Evolutionary conservation across 1,140 invertebrate genomes (phyloP), one percentile per base, ranked within the genome.

Genomic region (Brachionus calyciflorus): DNA sequence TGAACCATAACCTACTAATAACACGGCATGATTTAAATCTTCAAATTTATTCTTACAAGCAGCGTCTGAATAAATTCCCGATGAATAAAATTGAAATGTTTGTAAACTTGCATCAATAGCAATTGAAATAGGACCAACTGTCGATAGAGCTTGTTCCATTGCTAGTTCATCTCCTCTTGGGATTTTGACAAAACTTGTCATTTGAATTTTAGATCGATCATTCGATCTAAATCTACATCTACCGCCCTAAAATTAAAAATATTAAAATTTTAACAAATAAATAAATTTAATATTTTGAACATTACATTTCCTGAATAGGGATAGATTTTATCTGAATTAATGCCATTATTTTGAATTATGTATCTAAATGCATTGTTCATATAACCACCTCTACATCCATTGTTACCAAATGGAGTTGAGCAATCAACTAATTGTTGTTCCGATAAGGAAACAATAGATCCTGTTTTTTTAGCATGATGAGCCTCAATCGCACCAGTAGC

Each of bases 341-440:
- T 9, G 28, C 81, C 78, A 78, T 83, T 84, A 49, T 70, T 70
- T 2, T 79, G 60, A 53, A 81, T 80, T 76, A 84, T 82, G 78
- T 84, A 84, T 14, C 73, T 79, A 69, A 83, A 84, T 14, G 80
- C 81, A 14, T 80, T 65, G 69, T 84, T 82, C 70, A 75, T 76
- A 1, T 57, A 68, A 30, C 83, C 83, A 17, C 83, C 78, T 63
- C 53, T 51, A 57, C 79, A 79, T 10, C 79, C 79, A 21, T 68
- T 24, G 55, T 79, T 79, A 14, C 82, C 82, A 76, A 79, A 79
- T 53, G 79, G 79, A 49, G 33, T 65, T 0, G 93, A 95, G 82
- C 96, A 99, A 87, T 99, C 96, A 30, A 99, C 88, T 49, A 99
- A 86, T 84, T 99, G 97, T 87, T 99, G 96, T 86, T 98, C 96